A percentile compares a stretch with the other conserved stretches of the same genome.
Evolutionary conservation across 1,140 invertebrate genomes (phyloP).

Genomic region (Bombyx mandarina): DNA sequence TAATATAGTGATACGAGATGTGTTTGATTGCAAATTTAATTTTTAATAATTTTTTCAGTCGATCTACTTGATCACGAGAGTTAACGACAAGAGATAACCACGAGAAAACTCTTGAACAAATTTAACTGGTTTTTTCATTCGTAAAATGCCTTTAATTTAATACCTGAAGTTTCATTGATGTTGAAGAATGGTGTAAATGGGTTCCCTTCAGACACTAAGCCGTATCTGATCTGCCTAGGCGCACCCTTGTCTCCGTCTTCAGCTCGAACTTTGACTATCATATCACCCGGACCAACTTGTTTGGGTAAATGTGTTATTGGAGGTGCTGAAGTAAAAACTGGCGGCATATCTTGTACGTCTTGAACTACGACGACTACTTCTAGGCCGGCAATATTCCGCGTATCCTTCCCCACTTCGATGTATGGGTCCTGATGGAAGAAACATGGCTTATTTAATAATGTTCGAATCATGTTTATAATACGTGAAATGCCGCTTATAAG

Average conservation of each 20-base stretch:
- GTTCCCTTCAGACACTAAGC: constrained; percentile 85
- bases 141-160: constrained; percentile 12
- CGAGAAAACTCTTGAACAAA: no score
- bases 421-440: constrained; percentile 81
- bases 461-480: no score
- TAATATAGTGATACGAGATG: no score
- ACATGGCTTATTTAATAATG: no score
- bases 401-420: constrained; percentile 83
- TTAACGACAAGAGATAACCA: no score
- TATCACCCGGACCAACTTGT: constrained; percentile 74
- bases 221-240: constrained; percentile 85
- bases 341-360: constrained; percentile 89
- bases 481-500: no score
- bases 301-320: constrained; percentile 81
- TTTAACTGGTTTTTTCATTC: no score
- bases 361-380: constrained; percentile 85
- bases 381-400: constrained; percentile 86
- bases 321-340: constrained; percentile 85
- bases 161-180: constrained; percentile 86
- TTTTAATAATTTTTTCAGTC: no score
- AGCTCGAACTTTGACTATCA: constrained; percentile 82
- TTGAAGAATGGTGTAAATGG: constrained; percentile 87
- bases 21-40: no score
- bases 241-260: constrained; percentile 91
- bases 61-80: no score